These are phyloP conservation scores for Oxyura jamaicensis DNA, from an alignment of 2,113 vertebrate species.

Conservation along the genomic window DNA sequence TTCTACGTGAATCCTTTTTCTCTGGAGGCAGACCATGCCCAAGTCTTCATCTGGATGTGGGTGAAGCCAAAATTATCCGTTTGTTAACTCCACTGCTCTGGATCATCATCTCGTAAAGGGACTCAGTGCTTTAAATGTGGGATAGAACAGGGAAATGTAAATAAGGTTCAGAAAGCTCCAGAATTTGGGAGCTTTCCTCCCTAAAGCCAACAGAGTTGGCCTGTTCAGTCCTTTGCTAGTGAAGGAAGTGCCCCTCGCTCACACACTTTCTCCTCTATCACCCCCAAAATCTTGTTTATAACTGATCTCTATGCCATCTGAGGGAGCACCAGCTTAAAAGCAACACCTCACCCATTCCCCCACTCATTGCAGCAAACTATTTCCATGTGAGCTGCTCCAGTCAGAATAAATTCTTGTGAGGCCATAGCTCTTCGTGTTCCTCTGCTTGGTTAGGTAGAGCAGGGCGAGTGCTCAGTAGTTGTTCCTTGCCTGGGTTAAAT, in stretches of 20 bases:
- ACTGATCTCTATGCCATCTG: too few relatives aligned
- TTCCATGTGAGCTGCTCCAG: too few relatives aligned
- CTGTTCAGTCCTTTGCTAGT: too few relatives aligned
- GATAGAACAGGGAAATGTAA: not conserved
- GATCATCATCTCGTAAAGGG: not conserved
- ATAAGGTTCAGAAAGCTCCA: not conserved
- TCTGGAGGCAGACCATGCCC: not conserved
- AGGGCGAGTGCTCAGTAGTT: not conserved
- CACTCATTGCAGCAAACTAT: too few relatives aligned
- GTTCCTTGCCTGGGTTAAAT: not conserved
- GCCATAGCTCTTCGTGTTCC: rapidly evolving
- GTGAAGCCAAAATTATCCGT: not conserved
- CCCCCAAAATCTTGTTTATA: too few relatives aligned
- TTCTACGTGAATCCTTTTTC: not conserved
- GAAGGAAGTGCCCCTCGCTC: too few relatives aligned
- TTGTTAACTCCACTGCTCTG: not conserved
- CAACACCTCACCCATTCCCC: too few relatives aligned
- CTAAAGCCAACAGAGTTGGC: too few relatives aligned
- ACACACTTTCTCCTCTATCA: too few relatives aligned
- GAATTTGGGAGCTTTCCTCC: too few relatives aligned
- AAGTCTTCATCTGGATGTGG: not conserved
- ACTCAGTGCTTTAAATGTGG: not conserved
- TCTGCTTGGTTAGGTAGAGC: not conserved
- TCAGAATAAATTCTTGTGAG: not conserved
- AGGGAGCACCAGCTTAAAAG: too few relatives aligned